Base-by-base conservation (phyloP, 2,113 vertebrate genomes). In the Gallinago media region DNA sequence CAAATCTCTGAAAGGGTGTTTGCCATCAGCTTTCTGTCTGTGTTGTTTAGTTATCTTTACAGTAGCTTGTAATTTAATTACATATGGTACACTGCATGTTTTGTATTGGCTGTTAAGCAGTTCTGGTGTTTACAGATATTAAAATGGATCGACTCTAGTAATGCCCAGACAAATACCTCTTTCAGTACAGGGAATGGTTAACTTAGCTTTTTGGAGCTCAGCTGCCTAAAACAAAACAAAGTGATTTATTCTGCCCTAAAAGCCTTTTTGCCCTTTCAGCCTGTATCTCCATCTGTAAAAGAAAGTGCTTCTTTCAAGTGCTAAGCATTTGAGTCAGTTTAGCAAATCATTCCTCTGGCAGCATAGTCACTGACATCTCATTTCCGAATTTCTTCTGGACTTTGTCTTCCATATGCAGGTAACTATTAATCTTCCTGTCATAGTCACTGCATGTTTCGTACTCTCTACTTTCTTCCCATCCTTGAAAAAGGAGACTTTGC, bases 351-450 rank as follows among this genome's bases (percentile, higher is more conserved):
- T 93, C 38, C 19, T 88, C 31, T 46, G 15, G n/a, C 36, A 93
- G 78, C 58, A n/a, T 16, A 56, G 84, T 68, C 1, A 3, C 68
- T 97, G 96, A 89, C 91, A 81, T 84, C 76, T 95, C 80, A 92
- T 94, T 96, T 89, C 91, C 32, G 6, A 80, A 88, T 92, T 85
- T 94, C 80, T 91, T 62, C 52, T 77, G 50, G 76, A 84, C 55
- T 81, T 92, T n/a, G 47, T 71, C 32, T 52, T 91, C 47, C 11
- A 2, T 11, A 6, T 3, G 8, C 73, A 92, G 82, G 62, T 76
- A 92, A 40, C 66, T 68, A 54, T 86, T 92, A 74, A 75, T 96
- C 94, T 91, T 66, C 34, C 70, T 89, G 72, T 94, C 86, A 88
- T 36, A 71, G 42, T 56, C 15, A 2, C 38, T 36, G 63, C 27